phyloP scores from a whole-genome alignment of 2,113 vertebrate genomes.

The Limanda limanda region DNA sequence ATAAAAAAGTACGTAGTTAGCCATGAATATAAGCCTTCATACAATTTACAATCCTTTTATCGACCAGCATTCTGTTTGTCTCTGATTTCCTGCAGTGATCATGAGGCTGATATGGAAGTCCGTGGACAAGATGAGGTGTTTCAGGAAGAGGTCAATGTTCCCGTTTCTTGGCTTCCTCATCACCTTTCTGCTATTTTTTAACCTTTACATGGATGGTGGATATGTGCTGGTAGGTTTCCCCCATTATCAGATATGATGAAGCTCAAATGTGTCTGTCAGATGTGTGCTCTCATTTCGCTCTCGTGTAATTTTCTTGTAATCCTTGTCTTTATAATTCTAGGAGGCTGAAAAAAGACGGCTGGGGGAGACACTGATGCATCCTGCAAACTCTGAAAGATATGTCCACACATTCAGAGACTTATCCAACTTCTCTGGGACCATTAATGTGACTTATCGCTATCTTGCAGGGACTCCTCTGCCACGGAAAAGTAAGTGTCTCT shows the following conservation, averaged over 20 bases:
- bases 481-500: slow-evolving; percentile 89
- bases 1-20: neutral
- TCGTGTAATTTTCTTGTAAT: neutral
- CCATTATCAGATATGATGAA: neutral
- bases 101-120: slow-evolving; percentile 85
- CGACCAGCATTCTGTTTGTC: slow-evolving; percentile 16
- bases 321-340: slow-evolving; percentile 76
- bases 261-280: neutral
- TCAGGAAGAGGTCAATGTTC: slow-evolving; percentile 91
- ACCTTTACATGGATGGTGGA: slow-evolving; percentile 93
- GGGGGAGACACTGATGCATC: slow-evolving; percentile 90
- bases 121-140: slow-evolving; percentile 95
- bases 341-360: slow-evolving; percentile 91
- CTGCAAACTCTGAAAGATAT: slow-evolving; percentile 89
- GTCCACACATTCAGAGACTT: slow-evolving; percentile 92
- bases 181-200: slow-evolving; percentile 92
- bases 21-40: neutral
- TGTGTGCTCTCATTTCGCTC: neutral
- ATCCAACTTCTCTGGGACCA: slow-evolving; percentile 94
- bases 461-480: slow-evolving; percentile 92
- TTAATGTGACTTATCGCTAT: slow-evolving; percentile 96
- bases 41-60: neutral
- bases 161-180: slow-evolving; percentile 92
- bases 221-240: slow-evolving; percentile 89
- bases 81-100: slow-evolving; percentile 65